Base-by-base conservation (phyloP, 2,113 vertebrate genomes). In the Ahaetulla prasina region DNA sequence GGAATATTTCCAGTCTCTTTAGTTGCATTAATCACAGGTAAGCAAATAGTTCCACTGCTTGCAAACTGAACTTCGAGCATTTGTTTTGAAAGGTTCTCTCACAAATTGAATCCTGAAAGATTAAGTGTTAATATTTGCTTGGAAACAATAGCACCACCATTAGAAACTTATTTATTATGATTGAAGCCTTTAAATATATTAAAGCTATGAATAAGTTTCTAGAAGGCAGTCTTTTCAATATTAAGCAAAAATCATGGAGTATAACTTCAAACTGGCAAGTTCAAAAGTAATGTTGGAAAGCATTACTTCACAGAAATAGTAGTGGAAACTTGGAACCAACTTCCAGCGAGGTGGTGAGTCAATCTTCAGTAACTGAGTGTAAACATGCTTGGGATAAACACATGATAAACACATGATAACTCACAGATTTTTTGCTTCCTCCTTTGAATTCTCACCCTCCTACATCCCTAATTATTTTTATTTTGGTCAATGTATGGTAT, bases 81-180 rank as follows among this genome's bases (percentile, higher is more conserved):
- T 91, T 80, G 50, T 47, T 93, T 94, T 55, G 90, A 93, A 93
- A 92, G 55, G 54, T 1, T 39, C 25, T 89, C 93, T 93, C 90
- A 90, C 54, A 93, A 89, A 89, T 27, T 45, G 88, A 7, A 20
- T 35, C 30, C 45, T 90, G 10, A 11, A 92, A 88, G 54, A 92
- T 47, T 93, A 68, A 35, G 92, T 30, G 9, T 88, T 94, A 43
- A 92, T 91, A 93, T 95, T 95, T 91, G 50, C 16, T 91, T 92
- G 95, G 30, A 45, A 92, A 23, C 60, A 92, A 30, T 88, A 86
- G 23, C 55, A 52, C 11, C 84, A 20, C 3, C 35, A 85, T 16
- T 20, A 90, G 52, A 92, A 18, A 39, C 63, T 22, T 18, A 35
- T 93, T 92, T 85, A 74, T 14, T 94, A 50, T 2, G 2, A 25